A percentile compares a stretch with the other conserved stretches of the same genome.
Evolutionary conservation across 2,113 vertebrate species (phyloP).

Genomic region (Canis aureus): DNA sequence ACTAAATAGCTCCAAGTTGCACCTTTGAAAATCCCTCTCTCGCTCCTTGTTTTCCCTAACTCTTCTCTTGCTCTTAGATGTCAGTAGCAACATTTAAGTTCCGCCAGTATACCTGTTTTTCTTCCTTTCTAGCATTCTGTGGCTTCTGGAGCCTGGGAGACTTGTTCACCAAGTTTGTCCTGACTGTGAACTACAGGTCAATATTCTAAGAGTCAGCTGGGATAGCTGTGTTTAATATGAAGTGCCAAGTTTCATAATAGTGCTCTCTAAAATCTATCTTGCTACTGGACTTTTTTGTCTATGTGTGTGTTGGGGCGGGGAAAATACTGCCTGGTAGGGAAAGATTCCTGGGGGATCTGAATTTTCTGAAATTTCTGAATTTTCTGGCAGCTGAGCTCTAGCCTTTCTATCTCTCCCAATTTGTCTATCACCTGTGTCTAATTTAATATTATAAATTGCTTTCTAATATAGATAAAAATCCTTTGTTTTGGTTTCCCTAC

Average conservation of each 20-base stretch:
- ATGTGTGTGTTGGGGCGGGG: no score
- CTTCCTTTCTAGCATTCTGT: constrained; percentile 44
- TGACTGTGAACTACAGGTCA: constrained; percentile 25
- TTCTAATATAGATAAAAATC: neutral
- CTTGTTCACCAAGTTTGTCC: constrained; percentile 50
- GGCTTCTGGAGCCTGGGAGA: constrained; percentile 6
- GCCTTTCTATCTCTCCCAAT: neutral
- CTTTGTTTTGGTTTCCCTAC: constrained; percentile 41
- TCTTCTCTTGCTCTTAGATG: neutral
- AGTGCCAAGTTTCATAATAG: neutral
- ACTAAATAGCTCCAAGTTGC: neutral
- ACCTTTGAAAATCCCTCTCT: neutral
- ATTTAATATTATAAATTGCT: constrained; percentile 12
- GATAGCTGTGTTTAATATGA: neutral
- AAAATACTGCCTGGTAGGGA: neutral
- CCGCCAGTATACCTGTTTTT: neutral
- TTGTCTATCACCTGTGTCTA: neutral
- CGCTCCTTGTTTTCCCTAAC: neutral
- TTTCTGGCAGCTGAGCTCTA: constrained; percentile 13
- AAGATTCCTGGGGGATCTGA: neutral
- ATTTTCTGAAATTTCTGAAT: constrained; percentile 5
- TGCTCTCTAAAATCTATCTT: constrained; percentile 17
- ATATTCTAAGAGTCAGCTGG: neutral
- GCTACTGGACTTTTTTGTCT: neutral
- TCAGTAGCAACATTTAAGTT: neutral